Evolutionary conservation across 64 coral and sea anemone species (phyloP).

Genomic region (Actinia equina): DNA sequence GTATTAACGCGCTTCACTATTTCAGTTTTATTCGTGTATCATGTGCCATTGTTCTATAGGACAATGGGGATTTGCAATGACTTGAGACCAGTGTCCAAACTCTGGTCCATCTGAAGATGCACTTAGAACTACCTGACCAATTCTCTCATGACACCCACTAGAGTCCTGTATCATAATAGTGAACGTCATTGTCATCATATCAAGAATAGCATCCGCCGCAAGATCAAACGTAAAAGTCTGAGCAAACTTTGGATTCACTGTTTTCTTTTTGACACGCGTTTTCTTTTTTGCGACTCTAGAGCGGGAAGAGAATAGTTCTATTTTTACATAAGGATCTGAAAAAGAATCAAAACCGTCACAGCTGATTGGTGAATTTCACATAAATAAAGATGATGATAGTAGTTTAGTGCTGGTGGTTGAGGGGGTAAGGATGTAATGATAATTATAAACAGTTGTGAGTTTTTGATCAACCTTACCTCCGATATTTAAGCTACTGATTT

Average conservation of each 20-base stretch:
- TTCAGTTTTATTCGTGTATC: conserved; percentile 82
- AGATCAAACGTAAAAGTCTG: conserved; percentile 96
- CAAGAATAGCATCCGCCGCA: conserved; percentile 68
- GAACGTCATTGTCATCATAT: conserved; percentile 84
- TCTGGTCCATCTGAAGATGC: conserved; percentile 86
- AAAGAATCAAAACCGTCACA: neutral
- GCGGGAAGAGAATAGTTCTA: conserved; percentile 84
- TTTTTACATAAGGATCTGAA: conserved; percentile 95
- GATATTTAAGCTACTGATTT: conserved; percentile 92
- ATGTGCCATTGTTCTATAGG: conserved; percentile 99
- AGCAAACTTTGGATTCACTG: conserved; percentile 88
- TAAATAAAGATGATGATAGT: no score
- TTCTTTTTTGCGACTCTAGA: conserved; percentile 91
- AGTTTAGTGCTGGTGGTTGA: no score
- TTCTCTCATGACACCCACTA: conserved; percentile 91
- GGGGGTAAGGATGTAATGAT: no score
- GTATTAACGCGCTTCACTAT: neutral
- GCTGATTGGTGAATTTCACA: no score
- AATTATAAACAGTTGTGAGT: no score
- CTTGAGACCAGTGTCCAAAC: conserved; percentile 95
- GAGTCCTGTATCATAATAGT: conserved; percentile 86
- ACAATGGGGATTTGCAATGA: conserved; percentile 92
- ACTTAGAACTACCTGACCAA: conserved; percentile 94
- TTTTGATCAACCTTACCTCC: conserved; percentile 57
- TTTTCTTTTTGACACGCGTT: conserved; percentile 97